Base-by-base conservation (phyloP, 1,140 invertebrate genomes). In the Drosophila auraria region DNA sequence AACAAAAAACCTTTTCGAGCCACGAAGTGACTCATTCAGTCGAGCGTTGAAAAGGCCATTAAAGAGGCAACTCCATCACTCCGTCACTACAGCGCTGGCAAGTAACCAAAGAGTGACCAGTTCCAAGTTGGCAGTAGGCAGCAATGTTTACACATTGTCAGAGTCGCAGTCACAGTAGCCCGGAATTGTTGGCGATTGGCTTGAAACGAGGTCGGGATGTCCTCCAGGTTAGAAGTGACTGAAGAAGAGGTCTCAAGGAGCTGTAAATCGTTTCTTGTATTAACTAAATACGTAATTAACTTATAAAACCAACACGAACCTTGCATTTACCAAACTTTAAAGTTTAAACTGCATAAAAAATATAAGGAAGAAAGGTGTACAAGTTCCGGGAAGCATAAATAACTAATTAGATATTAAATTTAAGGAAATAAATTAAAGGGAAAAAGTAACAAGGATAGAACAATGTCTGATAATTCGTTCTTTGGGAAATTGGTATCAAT, bases 21-120 rank as follows among this genome's bases (percentile, higher is more conserved):
- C 71, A 74, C 36, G 59, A 27, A 75, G 57, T 75, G 72, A 75
- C 47, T 75, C 72, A 75, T 75, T 64, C 72, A 75, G 59, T 64
- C 47, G 51, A 75, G 42, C 72, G 71, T 75, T 74, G 71, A 75
- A 75, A 75, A 75, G 72, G 59, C 72, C 71, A 75, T 75, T 75
- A 75, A 56, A 64, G 36, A 75, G 54, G 36, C 70, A 60, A 27
- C 54, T 71, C 54, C 66, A 68, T 51, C 33, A 23, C 53, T 23
- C 30, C 7, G 11, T 40, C 36, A 36, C 30, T 38, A 14, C 14
- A 2, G 5, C 8, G 17, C 6, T 38, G 36, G 15, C 33, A 63
- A 63, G 63, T 66, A 33, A 62, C 17, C 63, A 42, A 66, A 45
- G 61, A 45, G 63, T 63, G 63, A 25, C 63, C 63, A 66, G 62